Percentiles rank a stretch among this genome's conserved stretches.
These are phyloP conservation scores for Penaeus japonicus DNA, from an alignment of 1,140 invertebrate genomes.

Conservation along the genomic window DNA sequence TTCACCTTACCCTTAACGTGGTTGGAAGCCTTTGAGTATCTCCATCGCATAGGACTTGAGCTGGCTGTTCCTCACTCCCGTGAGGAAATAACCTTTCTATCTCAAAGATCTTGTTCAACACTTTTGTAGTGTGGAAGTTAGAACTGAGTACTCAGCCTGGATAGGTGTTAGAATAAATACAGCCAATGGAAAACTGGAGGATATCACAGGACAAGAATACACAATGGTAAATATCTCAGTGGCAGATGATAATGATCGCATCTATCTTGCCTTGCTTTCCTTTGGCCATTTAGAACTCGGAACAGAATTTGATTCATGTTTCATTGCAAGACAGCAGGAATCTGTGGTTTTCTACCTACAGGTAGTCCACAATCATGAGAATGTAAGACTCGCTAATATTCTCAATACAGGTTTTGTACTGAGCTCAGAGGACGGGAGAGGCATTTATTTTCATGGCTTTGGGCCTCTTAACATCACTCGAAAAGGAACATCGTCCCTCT, in stretches of 20 bases:
- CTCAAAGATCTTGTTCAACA: background rate
- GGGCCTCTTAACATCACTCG: background rate
- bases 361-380: too few species aligned
- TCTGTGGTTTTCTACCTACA: too few species aligned
- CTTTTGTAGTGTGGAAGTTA: background rate
- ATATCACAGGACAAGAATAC: background rate
- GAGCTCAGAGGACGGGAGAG: background rate
- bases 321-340: too few species aligned
- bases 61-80: background rate
- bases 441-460: conserved; percentile 22
- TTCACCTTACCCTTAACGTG: background rate
- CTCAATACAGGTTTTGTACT: background rate
- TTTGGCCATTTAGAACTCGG: too few species aligned
- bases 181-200: background rate
- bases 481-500: background rate
- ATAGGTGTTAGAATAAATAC: background rate
- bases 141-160: background rate
- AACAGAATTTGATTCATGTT: too few species aligned
- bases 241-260: too few species aligned
- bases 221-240: too few species aligned
- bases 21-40: background rate
- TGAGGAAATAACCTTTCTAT: background rate
- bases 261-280: too few species aligned
- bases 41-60: background rate
- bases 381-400: background rate